Base-by-base conservation (phyloP, 35 echinoderm and acorn worm species). In the Eucidaris tribuloides region DNA sequence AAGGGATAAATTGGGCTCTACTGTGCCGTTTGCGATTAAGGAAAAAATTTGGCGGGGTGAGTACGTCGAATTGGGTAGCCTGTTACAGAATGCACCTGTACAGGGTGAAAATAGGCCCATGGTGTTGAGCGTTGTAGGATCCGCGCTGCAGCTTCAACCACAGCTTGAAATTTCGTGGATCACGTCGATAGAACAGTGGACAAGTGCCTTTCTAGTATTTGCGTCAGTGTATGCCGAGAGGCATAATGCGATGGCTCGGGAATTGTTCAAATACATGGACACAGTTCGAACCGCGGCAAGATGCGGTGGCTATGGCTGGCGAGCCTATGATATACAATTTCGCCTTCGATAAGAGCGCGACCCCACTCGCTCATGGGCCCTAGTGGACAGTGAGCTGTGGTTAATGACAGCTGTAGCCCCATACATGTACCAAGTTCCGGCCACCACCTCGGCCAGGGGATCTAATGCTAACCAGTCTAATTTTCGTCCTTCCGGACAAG, bases 341-440 rank as follows among this genome's bases (percentile, higher is more conserved):
- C 4, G 76, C 3, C 27, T 79, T 14, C 32, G 76, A 25, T 45
- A 79, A 54, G 27, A 18, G 19, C 13, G 9, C 4, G 15, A 49
- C 3, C 76, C 76, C 3, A 4, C 5, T 7, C 27, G 42, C 15
- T 79, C 76, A 19, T 79, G 76, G 76, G 76, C 40, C 14, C 45
- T 25, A 20, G 50, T 79, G 45, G 76, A 79, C 29, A 40, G 17
- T 20, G 76, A 79, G 39, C 39, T 79, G 23, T 79, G 76, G 76
- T 6, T 74, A 35, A 30, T 42, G 19, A 35, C 40, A 7, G 7
- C 15, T 9, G 19, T 13, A 30, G 32, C 27, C 5, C 7, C 13
- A 65, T 7, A n/a, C n/a, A n/a, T n/a, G n/a, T n/a, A n/a, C n/a
- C n/a, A n/a, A n/a, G 9, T 52, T 52, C n/a, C 48, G 48, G 48